phyloP scores from a whole-genome alignment of 2,797 vertebrate species.

The Enteromius treurensis region DNA sequence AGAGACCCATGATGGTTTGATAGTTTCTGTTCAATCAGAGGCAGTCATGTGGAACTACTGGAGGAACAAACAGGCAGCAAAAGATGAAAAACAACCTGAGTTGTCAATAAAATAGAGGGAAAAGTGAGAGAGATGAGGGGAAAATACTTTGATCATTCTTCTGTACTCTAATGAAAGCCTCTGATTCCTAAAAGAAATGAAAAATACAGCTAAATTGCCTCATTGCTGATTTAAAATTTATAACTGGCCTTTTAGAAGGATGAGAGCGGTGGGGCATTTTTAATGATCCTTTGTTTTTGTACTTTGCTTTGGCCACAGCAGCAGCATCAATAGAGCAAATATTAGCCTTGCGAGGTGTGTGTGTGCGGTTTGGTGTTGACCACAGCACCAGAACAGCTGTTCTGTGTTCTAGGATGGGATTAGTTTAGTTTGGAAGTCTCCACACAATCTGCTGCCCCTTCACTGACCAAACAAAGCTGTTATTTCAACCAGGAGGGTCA shows the following conservation, averaged over 20 bases:
- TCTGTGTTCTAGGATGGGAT: slow-evolving; percentile 52
- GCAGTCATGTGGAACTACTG: slow-evolving; percentile 36
- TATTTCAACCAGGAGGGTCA: slow-evolving; percentile 27
- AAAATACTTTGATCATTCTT: slow-evolving; percentile 35
- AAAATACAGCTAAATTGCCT: slow-evolving; percentile 11
- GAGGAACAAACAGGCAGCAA: slow-evolving; percentile 27
- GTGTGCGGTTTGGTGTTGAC: slow-evolving; percentile 43
- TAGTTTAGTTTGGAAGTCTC: slow-evolving; percentile 58
- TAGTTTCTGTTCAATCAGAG: slow-evolving; percentile 26
- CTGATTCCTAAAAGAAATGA: slow-evolving; percentile 5
- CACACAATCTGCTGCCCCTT: slow-evolving; percentile 53
- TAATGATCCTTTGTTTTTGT: slow-evolving; percentile 49
- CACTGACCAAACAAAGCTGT: slow-evolving; percentile 52
- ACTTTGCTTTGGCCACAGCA: slow-evolving; percentile 29
- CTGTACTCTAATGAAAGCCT: slow-evolving; percentile 16
- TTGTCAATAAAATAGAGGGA: slow-evolving; percentile 13
- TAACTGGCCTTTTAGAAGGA: slow-evolving; percentile 25
- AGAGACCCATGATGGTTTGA: slow-evolving; percentile 11
- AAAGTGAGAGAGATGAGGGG: neutral
- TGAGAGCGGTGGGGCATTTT: slow-evolving; percentile 22
- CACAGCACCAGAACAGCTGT: slow-evolving; percentile 55
- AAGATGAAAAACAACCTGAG: slow-evolving; percentile 23
- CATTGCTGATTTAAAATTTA: slow-evolving; percentile 37
- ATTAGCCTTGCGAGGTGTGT: slow-evolving; percentile 52
- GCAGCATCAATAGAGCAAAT: slow-evolving; percentile 48